Base-by-base conservation (phyloP, 2,113 vertebrate genomes). In the Nettapus auritus region DNA sequence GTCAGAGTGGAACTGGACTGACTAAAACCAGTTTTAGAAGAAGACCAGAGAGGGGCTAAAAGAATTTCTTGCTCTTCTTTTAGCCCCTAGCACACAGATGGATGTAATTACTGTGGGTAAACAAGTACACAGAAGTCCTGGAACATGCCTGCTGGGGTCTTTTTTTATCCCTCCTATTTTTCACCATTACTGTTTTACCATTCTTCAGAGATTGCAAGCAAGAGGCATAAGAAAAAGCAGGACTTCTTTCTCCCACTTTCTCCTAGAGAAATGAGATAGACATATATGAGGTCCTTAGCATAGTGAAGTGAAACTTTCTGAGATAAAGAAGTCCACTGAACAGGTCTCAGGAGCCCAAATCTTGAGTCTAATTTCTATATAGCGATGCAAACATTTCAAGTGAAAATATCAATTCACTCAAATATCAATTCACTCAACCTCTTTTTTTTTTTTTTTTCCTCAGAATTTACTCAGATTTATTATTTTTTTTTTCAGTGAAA, bases 101-200 rank as follows among this genome's bases (percentile, higher is more conserved):
- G 40, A 23, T 77, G 19, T 28, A n/a, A 63, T 0, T 55, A 5
- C 31, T 63, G 8, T 0, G 62, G 36, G 0, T 64, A 26, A 60
- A 59, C 9, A 52, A 15, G 38, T 70, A 23, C 12, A 10, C 3
- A 44, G 16, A 8, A 31, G 19, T 69, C 36, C 25, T 68, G 46
- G 42, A 34, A n/a, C 2, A 4, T 48, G 14, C 6, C 21, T 68
- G 48, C 52, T 68, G 0, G 1, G 8, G 40, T 74, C 0, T 53
- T 77, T 64, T 64, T 34, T 68, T 62, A 34, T 52, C 10, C 16
- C 4, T 28, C 40, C 5, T 40, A 5, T 42, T 88, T 83, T 88
- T 90, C 33, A 36, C 17, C 21, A 18, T 38, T 81, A 33, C 11
- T 59, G 3, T 52, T 6, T n/a, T 55, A 18, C 4, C 55, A 0